These are phyloP conservation scores for Silurus aristotelis DNA, from an alignment of 2,797 vertebrate species.

Conservation along the genomic window DNA sequence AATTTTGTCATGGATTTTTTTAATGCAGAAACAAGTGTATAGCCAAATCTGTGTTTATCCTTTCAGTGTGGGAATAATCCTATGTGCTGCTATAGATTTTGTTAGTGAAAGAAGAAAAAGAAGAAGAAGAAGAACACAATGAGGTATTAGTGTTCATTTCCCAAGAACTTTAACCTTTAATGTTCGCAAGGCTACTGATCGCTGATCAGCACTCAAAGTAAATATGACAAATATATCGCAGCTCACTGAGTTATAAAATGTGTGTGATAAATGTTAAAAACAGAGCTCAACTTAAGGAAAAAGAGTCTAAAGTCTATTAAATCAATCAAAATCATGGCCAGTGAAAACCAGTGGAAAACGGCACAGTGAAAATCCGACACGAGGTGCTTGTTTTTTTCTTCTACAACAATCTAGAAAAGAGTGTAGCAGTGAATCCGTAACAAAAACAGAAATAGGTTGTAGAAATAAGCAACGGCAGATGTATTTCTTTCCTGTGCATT, in stretches of 20 bases:
- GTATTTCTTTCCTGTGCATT: slow-evolving; percentile 52
- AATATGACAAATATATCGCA: slow-evolving; percentile 9
- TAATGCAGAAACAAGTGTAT: background rate
- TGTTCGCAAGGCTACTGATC: background rate
- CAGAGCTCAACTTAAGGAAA: slow-evolving; percentile 9
- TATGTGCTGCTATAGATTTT: background rate
- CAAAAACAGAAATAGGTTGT: slow-evolving; percentile 26
- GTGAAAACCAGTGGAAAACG: slow-evolving; percentile 9
- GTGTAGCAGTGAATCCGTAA: slow-evolving; percentile 26
- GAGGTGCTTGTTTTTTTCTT: background rate
- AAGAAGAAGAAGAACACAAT: background rate
- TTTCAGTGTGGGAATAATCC: background rate
- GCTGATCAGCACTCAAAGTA: slow-evolving; percentile 2
- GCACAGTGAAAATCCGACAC: slow-evolving; percentile 1
- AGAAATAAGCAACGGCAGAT: slow-evolving; percentile 44
- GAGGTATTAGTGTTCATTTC: too few relatives aligned
- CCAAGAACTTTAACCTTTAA: too few relatives aligned
- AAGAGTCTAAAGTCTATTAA: slow-evolving; percentile 25
- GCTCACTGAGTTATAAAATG: slow-evolving; percentile 4
- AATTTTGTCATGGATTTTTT: background rate
- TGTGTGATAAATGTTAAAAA: background rate
- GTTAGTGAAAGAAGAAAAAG: background rate
- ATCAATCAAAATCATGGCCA: slow-evolving; percentile 3
- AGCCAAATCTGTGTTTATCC: too few relatives aligned
- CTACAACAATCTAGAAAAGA: slow-evolving; percentile 19